Conservation (phyloP, 1,140 invertebrate genomes). For the Marisa cornuarietis region DNA sequence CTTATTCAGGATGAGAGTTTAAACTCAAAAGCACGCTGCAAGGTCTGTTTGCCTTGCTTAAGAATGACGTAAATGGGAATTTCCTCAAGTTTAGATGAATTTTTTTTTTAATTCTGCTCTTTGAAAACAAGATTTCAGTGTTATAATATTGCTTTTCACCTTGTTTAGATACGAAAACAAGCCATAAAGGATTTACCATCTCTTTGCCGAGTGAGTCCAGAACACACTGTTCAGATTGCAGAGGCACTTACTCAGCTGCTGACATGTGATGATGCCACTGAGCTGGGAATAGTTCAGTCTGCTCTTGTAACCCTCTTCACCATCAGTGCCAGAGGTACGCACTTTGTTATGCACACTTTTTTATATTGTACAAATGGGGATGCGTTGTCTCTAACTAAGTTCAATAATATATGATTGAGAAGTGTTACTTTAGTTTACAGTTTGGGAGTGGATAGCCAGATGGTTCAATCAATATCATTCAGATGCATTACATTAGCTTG, state of each 20-base stretch:
- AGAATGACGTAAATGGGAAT: no score
- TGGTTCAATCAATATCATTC: no score
- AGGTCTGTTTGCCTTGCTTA: no score
- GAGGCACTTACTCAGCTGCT: slow-evolving; percentile 92
- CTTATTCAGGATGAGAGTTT: no score
- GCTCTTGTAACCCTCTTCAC: slow-evolving; percentile 57
- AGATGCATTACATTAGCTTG: no score
- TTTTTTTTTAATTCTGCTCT: slow-evolving; percentile 1
- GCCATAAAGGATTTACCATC: slow-evolving; percentile 92
- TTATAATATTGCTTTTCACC: neutral
- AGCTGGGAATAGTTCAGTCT: slow-evolving; percentile 58
- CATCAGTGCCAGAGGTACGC: slow-evolving; percentile 60
- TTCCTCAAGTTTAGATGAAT: no score
- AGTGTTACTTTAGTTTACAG: neutral
- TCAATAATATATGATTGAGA: neutral
- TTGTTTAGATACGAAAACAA: slow-evolving; percentile 88
- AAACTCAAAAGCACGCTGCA: no score
- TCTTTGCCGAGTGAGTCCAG: slow-evolving; percentile 83
- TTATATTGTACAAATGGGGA: neutral
- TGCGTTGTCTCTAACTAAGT: neutral
- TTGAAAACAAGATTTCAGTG: neutral
- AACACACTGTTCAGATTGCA: slow-evolving; percentile 86
- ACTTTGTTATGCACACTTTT: neutral
- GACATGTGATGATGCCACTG: slow-evolving; percentile 71
- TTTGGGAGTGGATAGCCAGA: no score